Evolutionary conservation across 2,888 invertebrate species (phyloP), one percentile per base, ranked within the genome.

Genomic region (Morpho deidamia): DNA sequence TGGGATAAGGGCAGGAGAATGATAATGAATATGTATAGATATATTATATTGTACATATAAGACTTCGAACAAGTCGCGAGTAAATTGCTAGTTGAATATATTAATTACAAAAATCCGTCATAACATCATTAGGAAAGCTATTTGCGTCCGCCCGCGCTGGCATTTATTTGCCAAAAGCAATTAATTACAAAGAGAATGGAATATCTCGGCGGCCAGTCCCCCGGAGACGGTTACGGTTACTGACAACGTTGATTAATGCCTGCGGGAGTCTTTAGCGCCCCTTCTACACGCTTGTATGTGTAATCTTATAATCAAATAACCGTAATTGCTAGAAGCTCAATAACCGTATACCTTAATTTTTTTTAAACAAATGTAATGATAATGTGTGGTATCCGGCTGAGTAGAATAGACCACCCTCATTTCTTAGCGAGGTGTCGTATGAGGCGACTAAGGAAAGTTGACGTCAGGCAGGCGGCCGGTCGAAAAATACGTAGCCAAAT

Each of bases 161-260:
- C 81, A 80, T 80, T 81, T 82, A 78, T 81, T 85, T 84, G 87
- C 87, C 88, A 87, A 88, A 87, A 83, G 84, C 87, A 82, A 89
- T 89, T 86, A 87, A 87, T 89, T 87, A 87, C 78, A 63, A 67
- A 72, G 78, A 85, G 85, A 86, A 88, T 85, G 86, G 84, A 86
- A 83, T 84, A 84, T 85, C 84, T 81, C 76, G 76, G 65, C 81
- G 81, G 78, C 81, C 85, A 81, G 87, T 87, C 81, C 84, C 79
- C 83, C 79, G 72, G 83, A 83, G 85, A 83, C 77, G 82, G 83
- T 78, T 83, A 82, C 82, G 78, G 83, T 84, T 83, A 83, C 85
- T 76, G 83, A 79, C 83, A 81, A 79, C 83, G 78, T 77, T 89
- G 88, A 89, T 89, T 87, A 85, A 88, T 87, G 83, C 77, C 71